These are phyloP conservation scores for Eriosoma lanigerum DNA, from an alignment of 1,140 invertebrate species.

Conservation along the genomic window DNA sequence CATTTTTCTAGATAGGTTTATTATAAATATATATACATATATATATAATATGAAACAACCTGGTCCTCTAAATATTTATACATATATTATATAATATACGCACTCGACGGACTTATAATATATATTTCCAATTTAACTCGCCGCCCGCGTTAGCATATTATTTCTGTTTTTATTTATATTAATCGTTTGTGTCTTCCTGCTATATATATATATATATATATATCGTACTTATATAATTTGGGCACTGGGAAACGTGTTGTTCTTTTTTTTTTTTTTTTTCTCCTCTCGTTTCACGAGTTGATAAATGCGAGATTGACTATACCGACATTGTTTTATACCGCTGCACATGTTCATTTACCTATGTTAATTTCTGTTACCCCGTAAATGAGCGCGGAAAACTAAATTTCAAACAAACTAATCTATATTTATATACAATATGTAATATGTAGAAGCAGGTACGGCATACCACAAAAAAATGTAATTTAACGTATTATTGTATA, in stretches of 20 bases:
- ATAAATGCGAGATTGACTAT: conserved; percentile 41
- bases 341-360: conserved; percentile 35
- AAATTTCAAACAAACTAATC: conserved; percentile 5
- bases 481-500: no score
- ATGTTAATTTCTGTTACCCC: conserved; percentile 49
- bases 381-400: conserved; percentile 37
- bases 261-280: no score
- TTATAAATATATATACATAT: no score
- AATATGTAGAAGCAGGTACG: no score
- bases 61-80: no score
- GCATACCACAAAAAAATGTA: no score
- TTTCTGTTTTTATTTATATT: conserved; percentile 47
- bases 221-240: no score
- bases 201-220: neutral
- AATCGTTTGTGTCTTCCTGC: conserved; percentile 33
- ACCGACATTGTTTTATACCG: neutral
- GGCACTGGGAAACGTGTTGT: conserved; percentile 1
- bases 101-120: conserved; percentile 4
- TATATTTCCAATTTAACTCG: conserved; percentile 41
- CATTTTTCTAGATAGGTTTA: conserved; percentile 45
- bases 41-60: no score
- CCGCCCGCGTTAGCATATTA: conserved; percentile 36
- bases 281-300: neutral
- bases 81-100: no score
- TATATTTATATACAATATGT: neutral